These are phyloP conservation scores for Mus pahari DNA, from an alignment of 2,113 vertebrate species.

Conservation along the genomic window DNA sequence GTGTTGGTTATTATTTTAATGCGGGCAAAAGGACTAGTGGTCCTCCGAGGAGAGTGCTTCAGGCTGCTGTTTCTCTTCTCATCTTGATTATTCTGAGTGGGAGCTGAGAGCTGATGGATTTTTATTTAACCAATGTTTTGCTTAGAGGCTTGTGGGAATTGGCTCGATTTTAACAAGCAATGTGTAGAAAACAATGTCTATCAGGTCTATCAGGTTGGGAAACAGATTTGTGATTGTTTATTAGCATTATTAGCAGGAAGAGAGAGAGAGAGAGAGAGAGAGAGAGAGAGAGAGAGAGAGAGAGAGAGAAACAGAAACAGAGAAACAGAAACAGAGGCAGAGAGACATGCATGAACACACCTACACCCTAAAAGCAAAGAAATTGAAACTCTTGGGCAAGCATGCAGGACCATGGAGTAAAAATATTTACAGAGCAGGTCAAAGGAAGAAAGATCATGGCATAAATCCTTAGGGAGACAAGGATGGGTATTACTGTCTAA, in stretches of 20 bases:
- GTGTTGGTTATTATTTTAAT: constrained; percentile 29
- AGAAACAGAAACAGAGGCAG: neutral
- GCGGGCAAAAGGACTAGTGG: neutral
- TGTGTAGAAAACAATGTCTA: neutral
- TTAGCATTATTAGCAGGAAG: neutral
- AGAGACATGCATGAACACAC: too few relatives aligned
- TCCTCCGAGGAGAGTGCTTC: constrained; percentile 28
- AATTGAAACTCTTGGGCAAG: neutral
- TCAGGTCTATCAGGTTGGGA: neutral
- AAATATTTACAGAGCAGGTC: neutral
- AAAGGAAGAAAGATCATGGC: neutral
- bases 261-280: neutral
- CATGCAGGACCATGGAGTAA: neutral
- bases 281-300: neutral
- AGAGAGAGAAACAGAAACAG: too few relatives aligned
- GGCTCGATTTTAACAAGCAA: neutral
- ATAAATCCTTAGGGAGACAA: neutral
- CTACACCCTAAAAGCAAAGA: too few relatives aligned
- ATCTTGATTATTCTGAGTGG: constrained; percentile 38
- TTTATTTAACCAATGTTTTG: constrained; percentile 34
- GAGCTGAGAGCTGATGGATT: neutral
- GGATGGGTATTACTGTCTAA: neutral
- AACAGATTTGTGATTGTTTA: neutral
- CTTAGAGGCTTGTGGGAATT: constrained; percentile 22
- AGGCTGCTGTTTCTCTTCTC: neutral